Base-by-base conservation (phyloP, 2,113 vertebrate species). In the Strigops habroptila region DNA sequence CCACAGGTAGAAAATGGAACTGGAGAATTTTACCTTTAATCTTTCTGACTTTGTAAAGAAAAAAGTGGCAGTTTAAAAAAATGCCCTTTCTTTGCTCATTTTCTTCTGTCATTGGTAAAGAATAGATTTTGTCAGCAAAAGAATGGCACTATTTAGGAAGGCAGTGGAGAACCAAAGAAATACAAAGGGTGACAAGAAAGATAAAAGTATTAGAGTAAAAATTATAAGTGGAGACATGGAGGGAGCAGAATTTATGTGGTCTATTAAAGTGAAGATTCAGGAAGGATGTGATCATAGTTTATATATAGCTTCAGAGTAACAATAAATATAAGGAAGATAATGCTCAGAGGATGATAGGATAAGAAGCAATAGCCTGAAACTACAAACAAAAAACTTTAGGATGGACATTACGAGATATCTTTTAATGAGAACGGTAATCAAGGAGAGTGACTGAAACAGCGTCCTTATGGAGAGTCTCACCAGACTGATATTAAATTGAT, bases 21-120 rank as follows among this genome's bases (percentile, higher is more conserved):
- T 75, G 33, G 33, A 77, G 51, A 83, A 57, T 92, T 91, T 93
- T 73, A 63, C 25, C 49, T 92, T 95, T 95, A 79, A 76, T 92
- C 62, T 64, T 78, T 73, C n/a, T 89, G 37, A 28, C 52, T 90
- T 90, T 76, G 41, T 64, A 79, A 89, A 86, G 10, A 19, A 76
- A 89, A 84, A 91, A 71, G 23, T 11, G 37, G 37, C 65, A 23
- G 9, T 84, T 91, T 39, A 2, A 48, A 87, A 70, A 90, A 73
- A 53, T 4, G 12, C 5, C 6, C 53, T 95, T 91, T 75, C 30
- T 88, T 86, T 79, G 13, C 37, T 57, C 17, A 31, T 79, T 91
- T 92, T 82, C n/a, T 91, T 86, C 62, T 82, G 70, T 76, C 57
- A 33, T 39, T 88, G 31, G 15, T 91, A 74, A 89, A 93, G 93